Conservation (phyloP, 2,113 vertebrate genomes). For the Poeciliopsis turrubarensis region DNA sequence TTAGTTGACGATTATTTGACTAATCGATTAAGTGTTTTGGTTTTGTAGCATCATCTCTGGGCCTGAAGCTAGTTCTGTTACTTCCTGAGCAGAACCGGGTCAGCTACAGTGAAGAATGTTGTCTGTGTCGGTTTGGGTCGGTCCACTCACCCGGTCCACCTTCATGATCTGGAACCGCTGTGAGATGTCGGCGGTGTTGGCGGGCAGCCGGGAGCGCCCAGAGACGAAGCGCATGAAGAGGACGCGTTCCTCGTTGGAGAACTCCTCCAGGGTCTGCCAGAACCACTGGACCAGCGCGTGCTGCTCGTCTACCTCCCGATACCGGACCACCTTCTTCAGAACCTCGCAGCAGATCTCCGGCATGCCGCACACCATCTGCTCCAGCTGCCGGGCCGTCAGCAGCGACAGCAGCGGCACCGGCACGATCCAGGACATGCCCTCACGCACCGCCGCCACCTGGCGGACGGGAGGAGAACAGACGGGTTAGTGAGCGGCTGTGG, state of each 20-base stretch:
- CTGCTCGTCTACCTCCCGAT: slow-evolving; percentile 84
- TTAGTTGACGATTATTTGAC: too few relatives aligned
- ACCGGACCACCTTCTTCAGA: slow-evolving; percentile 84
- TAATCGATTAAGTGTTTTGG: too few relatives aligned
- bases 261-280: slow-evolving; percentile 86
- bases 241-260: slow-evolving; percentile 86
- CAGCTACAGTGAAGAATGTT: too few relatives aligned
- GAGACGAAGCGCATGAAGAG: slow-evolving; percentile 87
- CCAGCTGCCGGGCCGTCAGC: slow-evolving; percentile 83
- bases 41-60: too few relatives aligned
- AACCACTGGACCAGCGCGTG: slow-evolving; percentile 84
- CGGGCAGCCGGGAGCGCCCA: slow-evolving; percentile 81
- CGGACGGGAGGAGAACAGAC: not conserved
- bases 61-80: too few relatives aligned
- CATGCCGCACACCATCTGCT: slow-evolving; percentile 85
- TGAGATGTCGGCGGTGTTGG: slow-evolving; percentile 85
- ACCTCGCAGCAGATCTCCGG: slow-evolving; percentile 85
- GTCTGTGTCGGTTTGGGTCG: not conserved
- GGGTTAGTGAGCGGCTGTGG: not conserved
- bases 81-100: too few relatives aligned
- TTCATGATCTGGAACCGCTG: slow-evolving; percentile 88
- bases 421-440: slow-evolving; percentile 86
- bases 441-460: slow-evolving; percentile 82
- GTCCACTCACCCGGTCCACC: slow-evolving; percentile 82
- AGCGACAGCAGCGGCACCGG: slow-evolving; percentile 85